Evolutionary conservation across 2,888 invertebrate genomes (phyloP).

Genomic region (Cephus pulcher): DNA sequence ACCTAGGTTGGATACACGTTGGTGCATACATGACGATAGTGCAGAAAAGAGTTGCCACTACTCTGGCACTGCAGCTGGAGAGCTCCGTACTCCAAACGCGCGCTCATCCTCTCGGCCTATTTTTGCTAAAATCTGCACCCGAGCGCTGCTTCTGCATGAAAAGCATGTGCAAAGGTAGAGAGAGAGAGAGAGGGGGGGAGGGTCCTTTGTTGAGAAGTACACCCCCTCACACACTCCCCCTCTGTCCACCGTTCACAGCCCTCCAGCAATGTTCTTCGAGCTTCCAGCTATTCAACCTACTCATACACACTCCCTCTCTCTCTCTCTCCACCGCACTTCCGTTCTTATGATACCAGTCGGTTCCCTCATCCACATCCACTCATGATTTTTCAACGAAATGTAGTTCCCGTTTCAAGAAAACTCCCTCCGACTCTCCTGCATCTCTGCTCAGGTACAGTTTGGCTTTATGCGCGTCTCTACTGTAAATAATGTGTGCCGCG

Average conservation of each 20-base stretch:
- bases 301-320: conserved; percentile 7
- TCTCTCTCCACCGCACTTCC: not conserved
- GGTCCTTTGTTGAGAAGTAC: conserved; percentile 41
- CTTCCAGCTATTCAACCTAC: conserved; percentile 8
- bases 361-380: conserved; percentile 22
- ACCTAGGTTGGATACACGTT: not conserved
- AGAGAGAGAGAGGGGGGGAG: not conserved
- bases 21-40: conserved; percentile 4
- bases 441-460: not conserved
- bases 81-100: conserved; percentile 16
- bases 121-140: conserved; percentile 40
- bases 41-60: conserved; percentile 30
- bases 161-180: conserved; percentile 24
- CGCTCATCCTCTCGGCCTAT: conserved; percentile 38
- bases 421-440: conserved; percentile 17
- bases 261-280: not conserved
- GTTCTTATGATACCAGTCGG: not conserved
- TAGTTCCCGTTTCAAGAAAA: conserved; percentile 39
- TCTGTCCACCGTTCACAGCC: not conserved
- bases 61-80: conserved; percentile 17
- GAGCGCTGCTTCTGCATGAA: conserved; percentile 26
- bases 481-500: conserved; percentile 1
- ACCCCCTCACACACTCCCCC: conserved; percentile 10
- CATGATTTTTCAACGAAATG: conserved; percentile 38
- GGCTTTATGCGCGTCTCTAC: not conserved